Evolutionary conservation across 2,888 invertebrate genomes (phyloP), one percentile per base, ranked within the genome.

Genomic region (Orchesellides sinensis): DNA sequence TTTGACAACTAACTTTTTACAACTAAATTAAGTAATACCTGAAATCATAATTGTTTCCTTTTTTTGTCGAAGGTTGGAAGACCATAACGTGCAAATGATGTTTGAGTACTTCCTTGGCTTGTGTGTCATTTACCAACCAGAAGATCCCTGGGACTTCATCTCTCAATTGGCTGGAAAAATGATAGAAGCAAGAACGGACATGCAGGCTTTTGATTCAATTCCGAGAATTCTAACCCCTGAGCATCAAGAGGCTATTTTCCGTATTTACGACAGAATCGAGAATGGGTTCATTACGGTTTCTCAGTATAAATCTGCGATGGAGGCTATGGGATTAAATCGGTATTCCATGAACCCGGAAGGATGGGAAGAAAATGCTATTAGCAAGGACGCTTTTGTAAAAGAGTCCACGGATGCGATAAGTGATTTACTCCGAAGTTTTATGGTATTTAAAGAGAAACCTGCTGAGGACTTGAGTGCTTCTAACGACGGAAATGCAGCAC

Each of bases 181-280:
- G 52, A 78, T 78, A 4, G 73, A 82, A 27, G 84, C 73, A 0
- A 23, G 84, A 35, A 65, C 52, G 12, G 69, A 73, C 52, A 23
- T 68, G 0, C 32, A n/a, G 1, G 65, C 74, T 0, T 84, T 84
- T 61, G 72, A 78, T 12, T 21, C 6, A 1, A n/a, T 84, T 1
- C 84, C 84, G 1, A 49, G 82, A 12, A 47, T 84, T 29, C n/a
- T 84, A 3, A 63, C 74, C 32, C 73, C 84, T 4, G 73, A 82
- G n/a, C 84, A 84, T 23, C 52, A 49, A 5, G 78, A 82, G 54
- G 75, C 84, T 5, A 79, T 84, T 19, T 84, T 84, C 47, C 68
- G 84, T n/a, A 77, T 84, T 19, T 84, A 74, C 23, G 84, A 84
- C n/a, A 72, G 84, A 52, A 79, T 84, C 45, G 84, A 82, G 40